Evolutionary conservation across 1,140 invertebrate genomes (phyloP).

Genomic region (Drosophila jambulina): DNA sequence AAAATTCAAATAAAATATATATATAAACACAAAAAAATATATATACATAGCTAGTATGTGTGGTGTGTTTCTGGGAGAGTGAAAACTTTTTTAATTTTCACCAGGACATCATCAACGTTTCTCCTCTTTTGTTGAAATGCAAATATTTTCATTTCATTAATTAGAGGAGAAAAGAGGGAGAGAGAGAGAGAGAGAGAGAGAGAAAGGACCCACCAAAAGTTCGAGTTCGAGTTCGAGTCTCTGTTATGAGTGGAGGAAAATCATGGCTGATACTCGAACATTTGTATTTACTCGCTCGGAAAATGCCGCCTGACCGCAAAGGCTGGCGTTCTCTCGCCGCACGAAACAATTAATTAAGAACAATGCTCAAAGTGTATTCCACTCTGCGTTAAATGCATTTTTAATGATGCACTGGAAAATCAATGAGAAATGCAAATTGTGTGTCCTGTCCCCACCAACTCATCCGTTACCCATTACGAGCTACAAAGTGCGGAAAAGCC

Average conservation of each 20-base stretch:
- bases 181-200: not conserved
- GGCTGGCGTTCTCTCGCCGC: constrained; percentile 15
- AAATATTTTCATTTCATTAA: constrained; percentile 78
- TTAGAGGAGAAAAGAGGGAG: constrained; percentile 39
- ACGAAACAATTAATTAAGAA: constrained; percentile 73
- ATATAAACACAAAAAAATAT: not conserved
- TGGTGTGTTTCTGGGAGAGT: not conserved
- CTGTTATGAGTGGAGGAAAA: constrained; percentile 10
- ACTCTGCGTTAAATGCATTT: constrained; percentile 70
- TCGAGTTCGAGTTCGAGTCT: not conserved
- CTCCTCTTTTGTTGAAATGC: constrained; percentile 41
- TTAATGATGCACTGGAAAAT: constrained; percentile 75
- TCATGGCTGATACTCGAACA: not conserved
- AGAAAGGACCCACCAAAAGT: constrained; percentile 2
- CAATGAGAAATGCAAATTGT: constrained; percentile 57
- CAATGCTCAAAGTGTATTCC: constrained; percentile 50
- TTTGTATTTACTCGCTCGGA: constrained; percentile 5
- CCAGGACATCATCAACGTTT: constrained; percentile 30
- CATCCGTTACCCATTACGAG: constrained; percentile 10
- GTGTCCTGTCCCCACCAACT: not conserved
- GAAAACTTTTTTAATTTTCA: constrained; percentile 75
- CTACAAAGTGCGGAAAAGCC: constrained; percentile 24
- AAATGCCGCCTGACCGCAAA: constrained; percentile 46
- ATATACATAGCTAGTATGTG: constrained; percentile 11
- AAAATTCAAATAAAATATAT: constrained; percentile 17